Evolutionary conservation across 2,888 invertebrate genomes (phyloP), one percentile per base, ranked within the genome.

Genomic region (Zygaena filipendulae): DNA sequence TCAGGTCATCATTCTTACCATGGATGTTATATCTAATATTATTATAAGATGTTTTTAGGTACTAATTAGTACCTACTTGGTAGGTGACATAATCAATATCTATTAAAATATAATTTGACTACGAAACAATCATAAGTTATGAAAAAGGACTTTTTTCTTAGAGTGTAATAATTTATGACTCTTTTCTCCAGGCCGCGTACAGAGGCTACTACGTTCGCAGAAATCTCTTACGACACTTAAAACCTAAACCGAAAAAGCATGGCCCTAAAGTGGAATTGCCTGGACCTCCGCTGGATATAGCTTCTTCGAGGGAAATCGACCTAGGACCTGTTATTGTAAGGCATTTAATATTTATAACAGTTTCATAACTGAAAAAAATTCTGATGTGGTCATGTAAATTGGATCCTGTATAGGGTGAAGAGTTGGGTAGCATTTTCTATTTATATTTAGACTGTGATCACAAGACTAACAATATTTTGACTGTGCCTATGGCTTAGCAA

Each of bases 121-220:
- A n/a, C n/a, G n/a, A n/a, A n/a, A n/a, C n/a, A n/a, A n/a, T n/a
- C n/a, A n/a, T n/a, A n/a, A n/a, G n/a, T n/a, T n/a, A n/a, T n/a
- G n/a, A n/a, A n/a, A n/a, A n/a, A n/a, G n/a, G n/a, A n/a, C n/a
- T n/a, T n/a, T n/a, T n/a, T n/a, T n/a, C n/a, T n/a, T n/a, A n/a
- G n/a, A n/a, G n/a, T n/a, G n/a, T n/a, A n/a, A n/a, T n/a, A n/a
- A n/a, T n/a, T n/a, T n/a, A n/a, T n/a, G n/a, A n/a, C n/a, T n/a
- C n/a, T n/a, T n/a, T n/a, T n/a, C n/a, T n/a, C n/a, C 28, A 79
- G 77, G 71, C 77, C 1, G 75, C 75, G 0, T 77, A 79, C 35
- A 51, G 55, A 43, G 77, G 74, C 1, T 79, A 77, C 38, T 52
- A 77, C 24, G 50, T 71, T 0, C 62, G 77, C 1, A 59, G 59